Evolutionary conservation across 2,113 vertebrate genomes (phyloP).

Genomic region (Lontra canadensis): DNA sequence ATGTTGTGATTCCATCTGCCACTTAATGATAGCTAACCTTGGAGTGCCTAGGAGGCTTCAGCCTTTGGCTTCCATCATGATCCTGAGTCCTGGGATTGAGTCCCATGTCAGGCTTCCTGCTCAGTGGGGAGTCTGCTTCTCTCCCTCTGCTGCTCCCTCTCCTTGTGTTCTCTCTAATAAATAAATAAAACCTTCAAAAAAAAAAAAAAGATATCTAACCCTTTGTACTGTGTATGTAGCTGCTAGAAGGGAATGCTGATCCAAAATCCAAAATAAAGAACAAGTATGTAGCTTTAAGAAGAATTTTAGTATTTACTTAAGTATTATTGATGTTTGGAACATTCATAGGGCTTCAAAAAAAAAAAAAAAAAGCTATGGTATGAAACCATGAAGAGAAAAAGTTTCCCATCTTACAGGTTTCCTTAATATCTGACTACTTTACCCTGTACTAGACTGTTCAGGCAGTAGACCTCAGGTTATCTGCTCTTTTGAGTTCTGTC

Average conservation of each 20-base stretch:
- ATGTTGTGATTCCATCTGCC: background rate
- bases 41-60: too few species aligned
- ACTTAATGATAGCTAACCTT: background rate
- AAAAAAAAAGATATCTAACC: too few species aligned
- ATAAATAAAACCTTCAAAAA: too few species aligned
- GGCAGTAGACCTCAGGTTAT: background rate
- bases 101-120: too few species aligned
- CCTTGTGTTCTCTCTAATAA: too few species aligned
- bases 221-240: background rate
- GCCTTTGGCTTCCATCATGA: too few species aligned
- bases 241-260: background rate
- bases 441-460: background rate
- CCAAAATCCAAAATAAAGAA: background rate
- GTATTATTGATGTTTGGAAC: background rate
- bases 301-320: constrained; percentile 20
- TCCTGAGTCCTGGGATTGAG: too few species aligned
- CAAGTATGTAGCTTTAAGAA: background rate
- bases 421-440: background rate
- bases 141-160: too few species aligned
- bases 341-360: background rate
- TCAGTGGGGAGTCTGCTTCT: too few species aligned
- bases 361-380: background rate
- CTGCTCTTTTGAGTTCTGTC: background rate
- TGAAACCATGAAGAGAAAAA: background rate
- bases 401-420: background rate